Base-by-base conservation (phyloP, 1,140 invertebrate species). In the Cotesia glomerata region DNA sequence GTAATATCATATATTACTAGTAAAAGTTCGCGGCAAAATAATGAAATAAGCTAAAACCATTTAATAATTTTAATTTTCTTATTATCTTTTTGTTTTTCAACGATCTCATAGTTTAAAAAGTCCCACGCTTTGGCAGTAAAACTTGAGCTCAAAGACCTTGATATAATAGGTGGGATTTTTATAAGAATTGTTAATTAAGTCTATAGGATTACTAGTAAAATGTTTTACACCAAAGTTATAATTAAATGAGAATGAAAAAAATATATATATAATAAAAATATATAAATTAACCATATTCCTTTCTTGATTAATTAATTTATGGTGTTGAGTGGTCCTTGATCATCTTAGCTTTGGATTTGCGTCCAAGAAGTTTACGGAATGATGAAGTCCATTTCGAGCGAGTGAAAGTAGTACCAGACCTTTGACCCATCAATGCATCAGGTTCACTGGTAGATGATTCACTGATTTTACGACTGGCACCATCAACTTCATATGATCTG, bases 311-410 rank as follows among this genome's bases (percentile, higher is more conserved):
- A 26, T 26, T 26, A 26, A 62, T 66, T 61, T 72, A 71, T 26
- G 74, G 62, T 14, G 65, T 59, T 59, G 64, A 49, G 5, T 73
- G 56, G 52, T 65, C 70, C 54, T 61, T 65, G 68, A 66, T 65
- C 18, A 58, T 62, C 69, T 82, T 85, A 51, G 71, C 74, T 69
- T 84, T 87, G 34, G 87, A 86, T 45, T 87, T 88, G 11, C 88
- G 84, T 32, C 86, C 84, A 4, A 90, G 86, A 2, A 90, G 79
- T 73, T 87, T 88, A 4, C 89, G 83, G 71, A 90, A 89, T 0
- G 89, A 90, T 0, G 88, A 86, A 2, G 89, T 89, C 89, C 89
- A 90, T 70, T 81, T 84, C 7, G 88, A 87, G 1, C 88, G 84
- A 14, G 74, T 82, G 45, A 88, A 80, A 36, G 72, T 26, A 8